Evolutionary conservation across 2,113 vertebrate genomes (phyloP).

Genomic region (Sprattus sprattus): DNA sequence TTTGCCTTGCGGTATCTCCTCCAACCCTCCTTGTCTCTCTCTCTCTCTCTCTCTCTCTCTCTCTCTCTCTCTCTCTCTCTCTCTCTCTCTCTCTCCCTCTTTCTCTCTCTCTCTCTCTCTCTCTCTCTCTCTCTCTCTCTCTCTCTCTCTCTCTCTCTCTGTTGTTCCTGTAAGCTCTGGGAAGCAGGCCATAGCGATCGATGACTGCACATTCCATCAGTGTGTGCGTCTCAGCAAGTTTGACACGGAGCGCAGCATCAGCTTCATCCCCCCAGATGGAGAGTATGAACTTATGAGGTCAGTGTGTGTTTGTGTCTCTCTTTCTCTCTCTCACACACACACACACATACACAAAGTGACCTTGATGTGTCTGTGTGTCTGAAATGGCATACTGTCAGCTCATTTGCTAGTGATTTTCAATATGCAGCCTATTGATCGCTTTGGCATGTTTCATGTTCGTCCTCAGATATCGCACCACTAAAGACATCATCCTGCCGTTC

Average conservation of each 20-base stretch:
- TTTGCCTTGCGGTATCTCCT: neutral
- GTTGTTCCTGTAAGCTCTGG: slow-evolving; percentile 70
- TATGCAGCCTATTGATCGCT: neutral
- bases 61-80: neutral
- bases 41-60: neutral
- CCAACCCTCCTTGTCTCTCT: neutral
- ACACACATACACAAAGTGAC: neutral
- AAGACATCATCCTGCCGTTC: slow-evolving; percentile 98
- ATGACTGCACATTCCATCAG: slow-evolving; percentile 99
- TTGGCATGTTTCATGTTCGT: neutral
- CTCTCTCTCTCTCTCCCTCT: slow-evolving; percentile 1
- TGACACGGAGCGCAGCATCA: slow-evolving; percentile 98
- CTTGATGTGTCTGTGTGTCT: neutral
- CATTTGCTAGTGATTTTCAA: neutral
- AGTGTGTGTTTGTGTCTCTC: slow-evolving; percentile 29
- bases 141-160: neutral
- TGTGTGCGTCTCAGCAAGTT: slow-evolving; percentile 99
- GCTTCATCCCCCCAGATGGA: slow-evolving; percentile 98
- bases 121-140: neutral
- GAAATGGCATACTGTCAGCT: neutral
- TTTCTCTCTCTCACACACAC: neutral
- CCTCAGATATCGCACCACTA: slow-evolving; percentile 95
- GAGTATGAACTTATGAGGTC: slow-evolving; percentile 99
- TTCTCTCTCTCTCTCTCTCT: slow-evolving; percentile 20
- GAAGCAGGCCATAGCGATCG: slow-evolving; percentile 98